These are phyloP conservation scores for Nemoura dubitans DNA, from an alignment of 2,888 invertebrate genomes.

Conservation along the genomic window DNA sequence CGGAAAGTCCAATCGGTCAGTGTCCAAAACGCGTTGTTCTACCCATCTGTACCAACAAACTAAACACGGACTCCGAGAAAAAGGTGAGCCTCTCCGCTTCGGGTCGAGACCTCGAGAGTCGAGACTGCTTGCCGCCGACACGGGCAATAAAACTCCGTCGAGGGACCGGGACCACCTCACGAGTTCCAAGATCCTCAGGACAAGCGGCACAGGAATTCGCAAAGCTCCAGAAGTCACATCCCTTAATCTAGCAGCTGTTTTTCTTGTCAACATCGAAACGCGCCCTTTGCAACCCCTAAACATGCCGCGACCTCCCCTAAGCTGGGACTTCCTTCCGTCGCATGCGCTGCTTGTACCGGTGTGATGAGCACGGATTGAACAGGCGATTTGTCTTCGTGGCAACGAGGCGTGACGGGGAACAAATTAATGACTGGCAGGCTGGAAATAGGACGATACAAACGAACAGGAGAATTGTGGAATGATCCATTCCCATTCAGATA, in stretches of 20 bases:
- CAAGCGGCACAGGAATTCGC: not conserved
- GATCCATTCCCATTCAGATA: too few species aligned
- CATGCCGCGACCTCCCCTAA: constrained; percentile 37
- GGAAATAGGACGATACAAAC: constrained; percentile 23
- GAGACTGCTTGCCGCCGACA: constrained; percentile 7
- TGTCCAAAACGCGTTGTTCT: not conserved
- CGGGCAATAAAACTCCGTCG: not conserved
- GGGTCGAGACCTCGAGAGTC: too few species aligned
- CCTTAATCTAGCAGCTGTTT: constrained; percentile 35
- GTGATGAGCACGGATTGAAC: not conserved
- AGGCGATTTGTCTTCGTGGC: constrained; percentile 13
- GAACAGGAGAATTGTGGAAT: too few species aligned
- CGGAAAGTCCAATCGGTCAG: not conserved
- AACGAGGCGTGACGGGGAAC: not conserved
- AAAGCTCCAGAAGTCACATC: not conserved
- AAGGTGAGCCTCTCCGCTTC: not conserved
- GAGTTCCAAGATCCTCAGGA: not conserved
- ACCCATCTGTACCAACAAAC: not conserved
- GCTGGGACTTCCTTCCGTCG: constrained; percentile 26
- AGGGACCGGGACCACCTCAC: not conserved
- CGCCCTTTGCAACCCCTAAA: constrained; percentile 37
- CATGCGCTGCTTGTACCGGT: not conserved
- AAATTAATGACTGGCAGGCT: not conserved
- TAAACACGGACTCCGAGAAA: not conserved
- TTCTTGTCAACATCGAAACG: constrained; percentile 39